Evolutionary conservation across 2,113 vertebrate genomes (phyloP).

Genomic region (Ancistrus triradiatus): DNA sequence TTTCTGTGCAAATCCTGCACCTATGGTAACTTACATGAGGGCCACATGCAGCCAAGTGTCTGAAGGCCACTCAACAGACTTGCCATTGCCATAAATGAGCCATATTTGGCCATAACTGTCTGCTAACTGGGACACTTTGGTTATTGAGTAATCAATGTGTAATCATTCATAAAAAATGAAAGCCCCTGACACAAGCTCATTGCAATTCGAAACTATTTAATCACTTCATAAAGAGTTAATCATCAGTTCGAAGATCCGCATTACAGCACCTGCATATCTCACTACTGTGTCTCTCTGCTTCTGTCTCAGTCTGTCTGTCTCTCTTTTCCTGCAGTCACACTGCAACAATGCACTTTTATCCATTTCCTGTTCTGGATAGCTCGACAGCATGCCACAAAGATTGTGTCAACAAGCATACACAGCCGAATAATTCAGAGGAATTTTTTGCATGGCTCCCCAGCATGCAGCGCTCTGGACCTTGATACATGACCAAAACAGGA

Average conservation of each 20-base stretch:
- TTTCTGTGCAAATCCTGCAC: too few species aligned
- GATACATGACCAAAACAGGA: slow-evolving; percentile 35
- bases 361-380: slow-evolving; percentile 50
- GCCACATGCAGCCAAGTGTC: too few species aligned
- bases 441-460: slow-evolving; percentile 39
- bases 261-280: slow-evolving; percentile 4
- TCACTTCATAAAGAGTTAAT: too few species aligned
- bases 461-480: slow-evolving; percentile 42
- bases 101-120: too few species aligned
- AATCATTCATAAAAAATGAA: too few species aligned
- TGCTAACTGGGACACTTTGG: too few species aligned
- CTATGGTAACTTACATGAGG: too few species aligned
- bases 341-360: slow-evolving; percentile 54
- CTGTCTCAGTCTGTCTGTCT: not conserved
- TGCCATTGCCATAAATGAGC: too few species aligned
- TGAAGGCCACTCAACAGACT: too few species aligned
- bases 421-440: slow-evolving; percentile 37
- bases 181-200: too few species aligned
- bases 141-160: too few species aligned
- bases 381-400: slow-evolving; percentile 41
- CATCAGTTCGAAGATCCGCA: not conserved
- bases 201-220: too few species aligned
- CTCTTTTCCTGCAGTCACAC: slow-evolving; percentile 15
- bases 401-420: slow-evolving; percentile 45
- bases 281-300: not conserved